Conservation (phyloP, 2,888 invertebrate species). For the Diogma glabrata region DNA sequence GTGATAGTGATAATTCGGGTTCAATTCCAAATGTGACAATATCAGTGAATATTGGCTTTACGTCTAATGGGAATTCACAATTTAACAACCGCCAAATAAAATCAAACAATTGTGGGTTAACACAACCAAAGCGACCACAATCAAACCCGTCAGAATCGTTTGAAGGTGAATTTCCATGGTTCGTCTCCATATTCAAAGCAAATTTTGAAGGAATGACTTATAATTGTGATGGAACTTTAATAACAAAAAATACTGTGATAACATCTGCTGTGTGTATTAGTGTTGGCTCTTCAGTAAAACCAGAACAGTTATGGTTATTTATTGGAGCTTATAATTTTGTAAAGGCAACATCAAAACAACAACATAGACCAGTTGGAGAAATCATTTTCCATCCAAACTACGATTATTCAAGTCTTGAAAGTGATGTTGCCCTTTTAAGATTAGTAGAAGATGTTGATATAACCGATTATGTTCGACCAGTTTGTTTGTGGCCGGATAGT, state of each 20-base stretch:
- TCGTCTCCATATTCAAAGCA: conserved; percentile 26
- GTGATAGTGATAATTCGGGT: not conserved
- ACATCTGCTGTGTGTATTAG: conserved; percentile 28
- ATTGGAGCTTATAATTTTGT: conserved; percentile 33
- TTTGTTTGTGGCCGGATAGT: conserved; percentile 36
- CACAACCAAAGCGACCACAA: not conserved
- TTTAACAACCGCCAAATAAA: too few species aligned
- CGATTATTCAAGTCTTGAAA: conserved; percentile 13
- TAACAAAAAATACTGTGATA: conserved; percentile 29
- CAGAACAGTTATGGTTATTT: conserved; percentile 28
- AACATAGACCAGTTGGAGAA: conserved; percentile 24
- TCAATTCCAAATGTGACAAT: not conserved
- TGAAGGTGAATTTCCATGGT: conserved; percentile 38
- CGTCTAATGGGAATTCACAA: too few species aligned
- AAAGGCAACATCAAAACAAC: conserved; percentile 27
- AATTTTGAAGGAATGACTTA: conserved; percentile 19
- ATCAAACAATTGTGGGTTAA: not conserved
- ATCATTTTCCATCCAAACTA: conserved; percentile 13
- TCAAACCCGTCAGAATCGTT: conserved; percentile 20
- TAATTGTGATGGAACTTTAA: conserved; percentile 33
- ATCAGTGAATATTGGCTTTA: not conserved
- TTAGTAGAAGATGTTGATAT: conserved; percentile 27
- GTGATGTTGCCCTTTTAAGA: conserved; percentile 32
- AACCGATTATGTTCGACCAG: conserved; percentile 35
- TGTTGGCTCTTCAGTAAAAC: conserved; percentile 24